A percentile compares a stretch with the other conserved stretches of the same genome.
phyloP scores from a whole-genome alignment of 2,113 vertebrate species.

The Tyrannus savana region DNA sequence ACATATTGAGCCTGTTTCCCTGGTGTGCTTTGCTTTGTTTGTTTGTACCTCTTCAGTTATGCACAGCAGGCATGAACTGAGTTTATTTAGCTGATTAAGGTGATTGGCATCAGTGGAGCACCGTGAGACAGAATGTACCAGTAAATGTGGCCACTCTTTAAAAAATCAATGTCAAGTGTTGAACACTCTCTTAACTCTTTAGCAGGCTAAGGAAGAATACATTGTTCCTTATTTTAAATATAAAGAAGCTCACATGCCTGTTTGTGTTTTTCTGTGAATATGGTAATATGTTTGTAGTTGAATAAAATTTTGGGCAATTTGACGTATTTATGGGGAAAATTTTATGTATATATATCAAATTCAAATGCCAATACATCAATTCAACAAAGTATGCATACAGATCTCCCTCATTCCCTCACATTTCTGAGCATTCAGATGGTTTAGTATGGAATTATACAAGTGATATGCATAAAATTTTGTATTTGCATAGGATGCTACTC shows the following conservation, averaged over 20 bases:
- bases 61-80: neutral
- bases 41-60: slow-evolving; percentile 21
- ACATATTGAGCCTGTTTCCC: neutral
- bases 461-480: neutral
- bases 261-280: neutral
- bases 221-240: neutral
- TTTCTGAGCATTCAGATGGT: neutral
- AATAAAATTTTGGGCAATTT: neutral
- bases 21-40: neutral
- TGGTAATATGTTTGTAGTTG: neutral
- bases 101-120: neutral
- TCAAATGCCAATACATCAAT: neutral
- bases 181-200: neutral
- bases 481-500: neutral
- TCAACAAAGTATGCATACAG: neutral
- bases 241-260: neutral
- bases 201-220: neutral
- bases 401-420: neutral
- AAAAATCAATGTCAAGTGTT: neutral
- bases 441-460: neutral
- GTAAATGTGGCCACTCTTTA: neutral
- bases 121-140: neutral
- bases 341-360: neutral
- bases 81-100: slow-evolving; percentile 23
- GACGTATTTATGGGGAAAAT: neutral